These are phyloP conservation scores for Callaeas wilsoni DNA, from an alignment of 2,113 vertebrate genomes.

Conservation along the genomic window DNA sequence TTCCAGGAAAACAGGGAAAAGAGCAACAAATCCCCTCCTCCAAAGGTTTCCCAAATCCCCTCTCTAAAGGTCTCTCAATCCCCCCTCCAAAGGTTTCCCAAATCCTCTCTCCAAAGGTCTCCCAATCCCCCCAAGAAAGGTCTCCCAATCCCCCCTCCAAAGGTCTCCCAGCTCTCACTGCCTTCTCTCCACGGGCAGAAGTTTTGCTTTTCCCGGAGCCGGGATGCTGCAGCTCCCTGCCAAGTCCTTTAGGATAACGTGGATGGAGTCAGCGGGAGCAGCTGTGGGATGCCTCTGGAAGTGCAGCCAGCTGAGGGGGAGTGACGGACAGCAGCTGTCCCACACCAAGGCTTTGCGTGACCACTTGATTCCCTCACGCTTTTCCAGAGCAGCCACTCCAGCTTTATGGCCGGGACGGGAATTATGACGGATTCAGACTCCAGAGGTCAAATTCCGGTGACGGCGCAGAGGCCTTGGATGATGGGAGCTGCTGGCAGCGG, in stretches of 20 bases:
- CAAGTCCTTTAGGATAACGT: accelerated
- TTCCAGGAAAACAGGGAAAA: neutral
- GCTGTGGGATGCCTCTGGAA: neutral
- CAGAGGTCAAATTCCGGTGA: neutral
- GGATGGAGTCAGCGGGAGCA: neutral
- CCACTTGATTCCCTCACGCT: accelerated
- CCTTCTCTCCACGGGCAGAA: accelerated
- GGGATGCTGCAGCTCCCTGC: neutral
- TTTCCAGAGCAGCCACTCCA: neutral
- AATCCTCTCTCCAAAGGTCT: neutral
- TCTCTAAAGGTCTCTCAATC: neutral
- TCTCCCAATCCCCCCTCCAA: neutral
- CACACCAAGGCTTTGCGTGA: accelerated
- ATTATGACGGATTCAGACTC: neutral
- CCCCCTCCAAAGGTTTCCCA: neutral
- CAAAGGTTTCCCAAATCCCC: neutral
- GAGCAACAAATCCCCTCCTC: neutral
- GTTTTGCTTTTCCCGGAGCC: neutral
- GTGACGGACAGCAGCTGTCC: neutral
- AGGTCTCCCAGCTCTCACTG: accelerated
- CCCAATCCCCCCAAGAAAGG: neutral
- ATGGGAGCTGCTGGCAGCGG: neutral
- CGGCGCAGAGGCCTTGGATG: neutral
- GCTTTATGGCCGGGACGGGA: neutral
- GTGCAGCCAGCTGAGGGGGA: neutral